Evolutionary conservation across 2,888 invertebrate species (phyloP).

Genomic region (Xestia xanthographa): DNA sequence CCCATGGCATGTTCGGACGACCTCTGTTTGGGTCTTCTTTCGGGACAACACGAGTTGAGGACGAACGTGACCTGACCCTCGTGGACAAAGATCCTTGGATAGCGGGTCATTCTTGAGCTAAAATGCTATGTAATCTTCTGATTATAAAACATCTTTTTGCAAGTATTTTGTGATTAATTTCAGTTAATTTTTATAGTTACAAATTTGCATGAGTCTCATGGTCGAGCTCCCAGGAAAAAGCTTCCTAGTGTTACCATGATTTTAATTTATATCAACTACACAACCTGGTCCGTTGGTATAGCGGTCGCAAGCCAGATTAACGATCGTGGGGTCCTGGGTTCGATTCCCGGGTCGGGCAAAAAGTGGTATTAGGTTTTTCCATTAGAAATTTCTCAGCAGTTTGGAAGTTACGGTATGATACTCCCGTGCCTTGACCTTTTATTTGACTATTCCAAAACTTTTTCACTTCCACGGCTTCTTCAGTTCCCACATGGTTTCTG

Average conservation of each 20-base stretch:
- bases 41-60: constrained; percentile 9
- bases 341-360: background rate
- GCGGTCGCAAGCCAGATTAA: background rate
- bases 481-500: background rate
- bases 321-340: background rate
- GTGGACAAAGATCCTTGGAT: background rate
- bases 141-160: background rate
- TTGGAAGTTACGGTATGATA: background rate
- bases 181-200: background rate
- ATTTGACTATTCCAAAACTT: background rate
- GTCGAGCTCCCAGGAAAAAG: background rate
- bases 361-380: background rate
- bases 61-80: constrained; percentile 37
- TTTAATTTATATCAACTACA: background rate
- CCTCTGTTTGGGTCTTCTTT: constrained; percentile 7
- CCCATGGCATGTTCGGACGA: constrained; percentile 1
- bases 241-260: background rate
- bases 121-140: background rate
- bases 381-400: background rate
- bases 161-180: background rate
- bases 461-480: background rate
- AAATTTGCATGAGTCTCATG: background rate
- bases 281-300: background rate
- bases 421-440: too few relatives aligned
- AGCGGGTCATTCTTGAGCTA: background rate